Percentiles rank a stretch among this genome's conserved stretches.
phyloP scores from a whole-genome alignment of 2,797 vertebrate species.

The Cyclura pinguis region DNA sequence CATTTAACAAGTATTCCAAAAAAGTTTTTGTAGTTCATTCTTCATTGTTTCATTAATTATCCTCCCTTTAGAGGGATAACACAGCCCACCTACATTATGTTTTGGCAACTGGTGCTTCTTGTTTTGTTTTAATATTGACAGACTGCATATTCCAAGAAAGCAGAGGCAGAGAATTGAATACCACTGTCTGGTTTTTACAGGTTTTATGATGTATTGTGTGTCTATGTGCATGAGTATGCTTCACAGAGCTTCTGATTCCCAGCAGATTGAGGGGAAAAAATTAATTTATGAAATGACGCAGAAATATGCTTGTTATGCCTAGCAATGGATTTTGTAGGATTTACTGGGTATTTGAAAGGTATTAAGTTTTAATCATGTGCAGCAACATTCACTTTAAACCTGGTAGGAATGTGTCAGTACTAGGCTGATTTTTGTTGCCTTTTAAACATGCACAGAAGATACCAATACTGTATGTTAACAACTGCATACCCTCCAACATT shows the following conservation, averaged over 20 bases:
- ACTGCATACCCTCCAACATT: no score
- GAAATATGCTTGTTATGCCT: conserved; percentile 30
- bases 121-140: background rate
- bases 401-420: accelerated
- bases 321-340: conserved; percentile 29
- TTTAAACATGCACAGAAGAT: background rate
- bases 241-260: conserved; percentile 7
- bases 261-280: background rate
- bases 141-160: conserved; percentile 32
- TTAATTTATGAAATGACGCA: conserved; percentile 44
- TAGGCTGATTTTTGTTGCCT: background rate
- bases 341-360: conserved; percentile 17
- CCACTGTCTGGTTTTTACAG: conserved; percentile 24
- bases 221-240: background rate
- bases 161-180: background rate
- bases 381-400: accelerated
- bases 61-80: conserved; percentile 42
- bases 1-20: conserved; percentile 66
- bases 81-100: conserved; percentile 43
- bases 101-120: conserved; percentile 49
- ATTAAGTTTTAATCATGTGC: background rate
- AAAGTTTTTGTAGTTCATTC: conserved; percentile 66
- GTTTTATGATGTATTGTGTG: conserved; percentile 18
- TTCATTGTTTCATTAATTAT: conserved; percentile 60
- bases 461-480: background rate